Base-by-base conservation (phyloP, 2,113 vertebrate genomes). In the Anoplopoma fimbria region DNA sequence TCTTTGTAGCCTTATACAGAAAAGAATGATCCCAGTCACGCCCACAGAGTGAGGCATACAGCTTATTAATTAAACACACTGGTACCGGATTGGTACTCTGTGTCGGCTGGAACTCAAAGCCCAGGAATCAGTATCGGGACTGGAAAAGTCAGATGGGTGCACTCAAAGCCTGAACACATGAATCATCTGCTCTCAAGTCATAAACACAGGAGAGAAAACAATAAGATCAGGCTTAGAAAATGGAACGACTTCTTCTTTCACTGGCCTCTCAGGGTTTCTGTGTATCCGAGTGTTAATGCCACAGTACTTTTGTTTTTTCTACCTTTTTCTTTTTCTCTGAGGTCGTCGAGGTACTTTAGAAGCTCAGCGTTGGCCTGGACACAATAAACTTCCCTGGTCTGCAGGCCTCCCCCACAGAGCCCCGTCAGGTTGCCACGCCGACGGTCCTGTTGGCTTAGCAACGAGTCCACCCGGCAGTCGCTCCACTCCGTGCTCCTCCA, bases 401-500 rank as follows among this genome's bases (percentile, higher is more conserved):
- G 98, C 81, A 99, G 21, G 2, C 98, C 98, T 0, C 98, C 98
- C 2, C 98, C 98, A 0, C 98, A 99, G 1, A 99, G 95, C 0
- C 97, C 96, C 0, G 98, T 99, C 87, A 97, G 96, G 86, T 99
- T 99, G 62, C 95, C 95, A 8, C 98, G 92, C 31, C 98, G 94
- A 85, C 97, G 97, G 91, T 99, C 98, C 90, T 99, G 98, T 31
- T 99, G 98, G 85, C 96, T 97, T 1, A 99, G 97, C 88, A 99
- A 90, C 36, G 95, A 87, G 86, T 99, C 98, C 0, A 98, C 96
- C 0, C 97, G 95, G 67, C 98, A 99, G 74, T 99, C 97, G 0
- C 95, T 96, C 98, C 98, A 99, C 87, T 99, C 98, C 0, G 97
- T 97, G 65, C 96, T 96, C 85, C 96, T 95, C 98, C 98, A 99